Evolutionary conservation across 2,888 invertebrate species (phyloP), one percentile per base, ranked within the genome.

Genomic region (Alviniconcha strummeri): DNA sequence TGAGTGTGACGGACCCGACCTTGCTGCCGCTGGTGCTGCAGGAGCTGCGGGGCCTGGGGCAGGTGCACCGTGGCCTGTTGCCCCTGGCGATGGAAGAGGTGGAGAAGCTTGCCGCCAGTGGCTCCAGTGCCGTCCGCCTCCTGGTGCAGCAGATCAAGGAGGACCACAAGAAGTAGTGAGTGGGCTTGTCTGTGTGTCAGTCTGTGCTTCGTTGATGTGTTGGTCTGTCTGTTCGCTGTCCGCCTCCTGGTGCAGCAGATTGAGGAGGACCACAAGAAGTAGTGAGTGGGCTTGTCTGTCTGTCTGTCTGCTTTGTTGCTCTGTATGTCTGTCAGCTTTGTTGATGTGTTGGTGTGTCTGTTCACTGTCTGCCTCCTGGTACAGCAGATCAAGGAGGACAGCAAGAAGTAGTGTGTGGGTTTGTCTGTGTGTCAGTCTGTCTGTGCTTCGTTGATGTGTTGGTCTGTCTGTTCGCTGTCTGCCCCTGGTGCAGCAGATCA

Each of bases 1-100:
- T 97, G 88, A 95, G 96, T 83, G 95, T 95, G 87, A 96, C 96
- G 9, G 97, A 97, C 93, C 95, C 96, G 88, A 95, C 95, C 69
- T 96, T 96, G 85, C 96, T 97, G 92, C 96, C 96, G 71, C 95
- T 96, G 57, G 94, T 97, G 87, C 94, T 97, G 90, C 95, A 96
- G 86, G 97, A 97, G 93, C 96, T 97, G 76, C 96, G 97, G 7
- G 95, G 96, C 54, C 95, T 98, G 55, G 97, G 97, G 92, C 96
- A 96, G 91, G 96, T 96, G 80, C 96, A 96, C 94, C 97, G 97
- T 11, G 95, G 96, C 80, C 95, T 97, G 79, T 96, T 97, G 93
- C 96, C 96, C 4, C 96, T 96, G 90, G 96, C 97, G 92, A 95
- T 97, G 85, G 95, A 95, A 54, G 96, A 96, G 88, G 96, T 97